Conservation (phyloP, 2,113 vertebrate genomes). For the Erythrolamprus reginae region DNA sequence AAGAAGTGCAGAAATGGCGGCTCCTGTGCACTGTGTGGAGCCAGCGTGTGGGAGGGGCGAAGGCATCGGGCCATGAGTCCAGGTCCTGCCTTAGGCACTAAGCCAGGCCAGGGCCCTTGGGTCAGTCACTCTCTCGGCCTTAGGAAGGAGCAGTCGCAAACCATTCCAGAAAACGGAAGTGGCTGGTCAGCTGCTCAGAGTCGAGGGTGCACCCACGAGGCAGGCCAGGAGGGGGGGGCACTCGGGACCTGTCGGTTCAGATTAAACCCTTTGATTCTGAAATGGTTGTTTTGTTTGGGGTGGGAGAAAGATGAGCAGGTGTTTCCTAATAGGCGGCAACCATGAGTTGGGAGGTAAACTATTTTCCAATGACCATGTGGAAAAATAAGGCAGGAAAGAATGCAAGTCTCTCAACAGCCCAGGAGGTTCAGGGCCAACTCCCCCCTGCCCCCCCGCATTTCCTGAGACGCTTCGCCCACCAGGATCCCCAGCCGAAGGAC, state of each 20-base stretch:
- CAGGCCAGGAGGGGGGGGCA: neutral
- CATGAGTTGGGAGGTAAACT: slow-evolving; percentile 32
- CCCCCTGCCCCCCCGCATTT: slow-evolving; percentile 26
- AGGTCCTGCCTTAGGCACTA: neutral
- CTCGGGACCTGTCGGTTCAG: neutral
- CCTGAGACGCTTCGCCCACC: slow-evolving; percentile 44
- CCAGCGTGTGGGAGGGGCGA: neutral
- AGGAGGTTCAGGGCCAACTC: slow-evolving; percentile 32
- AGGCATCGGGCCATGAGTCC: neutral
- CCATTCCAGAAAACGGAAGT: neutral
- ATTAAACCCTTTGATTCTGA: neutral
- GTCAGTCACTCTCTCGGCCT: neutral
- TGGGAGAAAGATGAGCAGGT: slow-evolving; percentile 43
- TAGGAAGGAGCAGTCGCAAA: neutral
- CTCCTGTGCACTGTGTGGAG: neutral
- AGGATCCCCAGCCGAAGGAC: slow-evolving; percentile 51
- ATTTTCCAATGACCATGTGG: slow-evolving; percentile 50
- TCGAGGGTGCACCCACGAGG: neutral
- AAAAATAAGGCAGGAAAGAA: slow-evolving; percentile 56
- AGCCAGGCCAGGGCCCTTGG: neutral
- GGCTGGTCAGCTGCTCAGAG: neutral
- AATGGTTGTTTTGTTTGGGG: slow-evolving; percentile 10
- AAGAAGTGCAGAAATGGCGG: neutral
- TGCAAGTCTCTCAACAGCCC: slow-evolving; percentile 57
- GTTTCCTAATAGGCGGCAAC: slow-evolving; percentile 14